Evolutionary conservation across 2,888 invertebrate genomes (phyloP).

Genomic region (Siphlonurus alternatus): DNA sequence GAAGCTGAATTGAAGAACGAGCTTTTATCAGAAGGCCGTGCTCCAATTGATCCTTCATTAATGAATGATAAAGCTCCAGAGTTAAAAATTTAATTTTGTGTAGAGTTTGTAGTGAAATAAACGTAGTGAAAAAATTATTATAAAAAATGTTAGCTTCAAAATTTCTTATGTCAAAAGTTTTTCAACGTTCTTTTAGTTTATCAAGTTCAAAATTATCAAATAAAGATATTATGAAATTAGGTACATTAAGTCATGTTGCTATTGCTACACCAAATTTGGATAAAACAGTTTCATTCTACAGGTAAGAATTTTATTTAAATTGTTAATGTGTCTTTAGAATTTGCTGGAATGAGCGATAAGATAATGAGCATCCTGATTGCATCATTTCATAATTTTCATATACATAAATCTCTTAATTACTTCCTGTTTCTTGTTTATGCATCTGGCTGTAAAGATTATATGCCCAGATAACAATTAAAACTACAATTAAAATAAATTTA

Average conservation of each 20-base stretch:
- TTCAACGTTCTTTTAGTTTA: neutral
- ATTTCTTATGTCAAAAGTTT: neutral
- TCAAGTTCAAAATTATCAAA: conserved; percentile 6
- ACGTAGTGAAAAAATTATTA: neutral
- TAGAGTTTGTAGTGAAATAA: neutral
- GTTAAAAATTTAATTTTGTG: neutral
- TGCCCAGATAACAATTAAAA: no score
- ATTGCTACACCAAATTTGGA: conserved; percentile 36
- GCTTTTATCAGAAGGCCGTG: conserved; percentile 29
- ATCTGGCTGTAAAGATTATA: no score
- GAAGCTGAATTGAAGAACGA: conserved; percentile 27
- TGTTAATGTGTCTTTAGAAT: no score
- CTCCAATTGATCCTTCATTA: neutral
- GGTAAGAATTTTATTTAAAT: no score
- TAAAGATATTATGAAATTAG: conserved; percentile 24
- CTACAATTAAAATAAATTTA: no score
- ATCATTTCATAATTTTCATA: no score
- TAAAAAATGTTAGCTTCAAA: neutral
- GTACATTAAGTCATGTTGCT: conserved; percentile 39
- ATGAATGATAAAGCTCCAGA: neutral
- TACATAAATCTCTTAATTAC: no score
- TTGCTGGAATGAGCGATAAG: no score
- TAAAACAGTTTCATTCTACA: conserved; percentile 30
- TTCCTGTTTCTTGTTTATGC: no score
- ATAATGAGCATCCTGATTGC: no score